Evolutionary conservation across 2,113 vertebrate genomes (phyloP).

Genomic region (Crotalus tigris): DNA sequence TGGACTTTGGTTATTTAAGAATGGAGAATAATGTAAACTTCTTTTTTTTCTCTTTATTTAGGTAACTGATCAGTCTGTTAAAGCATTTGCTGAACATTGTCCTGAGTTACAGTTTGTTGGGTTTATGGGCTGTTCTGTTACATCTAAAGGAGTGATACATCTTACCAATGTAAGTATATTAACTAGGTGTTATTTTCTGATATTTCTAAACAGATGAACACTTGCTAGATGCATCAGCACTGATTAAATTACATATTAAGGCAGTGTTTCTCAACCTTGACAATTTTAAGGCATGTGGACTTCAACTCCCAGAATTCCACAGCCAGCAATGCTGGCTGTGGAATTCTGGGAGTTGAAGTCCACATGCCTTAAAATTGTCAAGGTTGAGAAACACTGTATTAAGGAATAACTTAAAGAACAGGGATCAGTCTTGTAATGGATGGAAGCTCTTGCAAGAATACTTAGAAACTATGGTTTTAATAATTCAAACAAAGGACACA

Average conservation of each 20-base stretch:
- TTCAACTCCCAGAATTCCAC: no score
- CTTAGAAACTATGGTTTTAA: not conserved
- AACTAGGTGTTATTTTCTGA: not conserved
- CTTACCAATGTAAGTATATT: constrained; percentile 87
- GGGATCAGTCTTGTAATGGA: not conserved
- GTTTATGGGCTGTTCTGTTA: constrained; percentile 98
- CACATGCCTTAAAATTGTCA: no score
- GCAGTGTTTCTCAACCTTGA: no score
- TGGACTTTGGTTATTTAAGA: not conserved
- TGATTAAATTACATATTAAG: not conserved
- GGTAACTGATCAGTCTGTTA: constrained; percentile 93
- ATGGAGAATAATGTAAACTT: not conserved
- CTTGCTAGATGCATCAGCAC: not conserved
- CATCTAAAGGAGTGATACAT: constrained; percentile 95
- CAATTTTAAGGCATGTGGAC: no score
- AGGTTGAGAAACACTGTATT: not conserved
- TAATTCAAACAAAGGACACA: not conserved
- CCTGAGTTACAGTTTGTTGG: constrained; percentile 94
- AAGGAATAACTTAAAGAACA: not conserved
- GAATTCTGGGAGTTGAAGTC: no score
- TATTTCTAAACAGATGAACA: not conserved
- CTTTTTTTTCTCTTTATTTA: constrained; percentile 54
- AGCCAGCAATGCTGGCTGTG: no score
- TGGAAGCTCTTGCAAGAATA: not conserved
- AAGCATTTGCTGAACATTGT: constrained; percentile 93